Evolutionary conservation across 1,140 invertebrate species (phyloP), one percentile per base, ranked within the genome.

Genomic region (Euura saliciscinereae): DNA sequence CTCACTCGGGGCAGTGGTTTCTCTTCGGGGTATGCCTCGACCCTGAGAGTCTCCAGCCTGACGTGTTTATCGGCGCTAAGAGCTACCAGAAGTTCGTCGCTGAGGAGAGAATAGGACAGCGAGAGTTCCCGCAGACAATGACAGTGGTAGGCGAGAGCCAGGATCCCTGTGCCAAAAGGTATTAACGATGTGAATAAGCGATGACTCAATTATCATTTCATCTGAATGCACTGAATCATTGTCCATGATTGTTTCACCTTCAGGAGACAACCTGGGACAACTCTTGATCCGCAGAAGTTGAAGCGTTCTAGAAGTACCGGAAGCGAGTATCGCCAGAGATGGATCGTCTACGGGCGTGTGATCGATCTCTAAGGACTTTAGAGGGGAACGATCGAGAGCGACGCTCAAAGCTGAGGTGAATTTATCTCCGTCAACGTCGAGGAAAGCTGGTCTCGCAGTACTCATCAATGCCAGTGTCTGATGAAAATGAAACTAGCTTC

Each of bases 41-140:
- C 79, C 69, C 83, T 75, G n/a, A 87, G 65, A 0, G 81, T 85
- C 70, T 85, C 77, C 42, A 87, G 73, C 28, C 72, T 74, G 3
- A 79, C 51, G 6, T 79, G 73, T 43, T 83, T 73, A 3, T 80
- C 69, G 11, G 76, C 71, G 44, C 80, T 78, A 3, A 87, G 72
- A 3, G 81, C 80, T 11, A 75, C 75, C 0, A 87, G 71, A 2
- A 87, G 75, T 13, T 87, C 82, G 28, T 87, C 84, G 66, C 79
- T 86, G 2, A 87, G 70, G 0, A 84, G 69, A 1, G 83, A 82
- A 73, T 85, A 87, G 2, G 82, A 80, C 1, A 87, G 42, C 2
- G 84, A 86, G 4, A 87, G 67, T 74, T 87, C 86, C 44, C 82
- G 81, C 4, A 87, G 77, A 43, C 74, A 75, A 6, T 68, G 69